Conservation (phyloP, 1,140 invertebrate genomes). For the Ganaspis sp. region DNA sequence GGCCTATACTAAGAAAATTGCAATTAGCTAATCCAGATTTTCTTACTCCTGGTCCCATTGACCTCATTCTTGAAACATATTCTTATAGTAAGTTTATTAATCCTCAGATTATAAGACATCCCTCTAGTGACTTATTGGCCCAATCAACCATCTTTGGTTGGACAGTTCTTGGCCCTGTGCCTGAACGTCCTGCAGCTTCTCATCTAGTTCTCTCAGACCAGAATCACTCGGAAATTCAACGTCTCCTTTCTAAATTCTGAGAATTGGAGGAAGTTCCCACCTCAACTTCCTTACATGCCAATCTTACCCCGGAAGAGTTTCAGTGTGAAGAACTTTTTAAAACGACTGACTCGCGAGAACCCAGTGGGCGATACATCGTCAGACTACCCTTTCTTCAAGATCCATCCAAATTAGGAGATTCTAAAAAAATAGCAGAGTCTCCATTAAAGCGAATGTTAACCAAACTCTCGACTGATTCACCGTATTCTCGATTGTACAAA, state of each 20-base stretch:
- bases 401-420: not conserved
- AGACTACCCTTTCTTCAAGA: slow-evolving; percentile 48
- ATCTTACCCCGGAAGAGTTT: slow-evolving; percentile 42
- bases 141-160: not conserved
- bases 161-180: too few species aligned
- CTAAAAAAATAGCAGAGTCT: not conserved
- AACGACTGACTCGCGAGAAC: slow-evolving; percentile 44
- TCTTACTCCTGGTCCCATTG: not conserved
- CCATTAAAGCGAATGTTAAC: not conserved
- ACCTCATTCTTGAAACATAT: not conserved
- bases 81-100: not conserved
- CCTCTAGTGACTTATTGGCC: not conserved
- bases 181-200: not conserved
- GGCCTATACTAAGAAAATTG: not conserved
- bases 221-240: not conserved
- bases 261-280: slow-evolving; percentile 26
- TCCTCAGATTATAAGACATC: not conserved
- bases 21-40: not conserved
- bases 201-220: not conserved
- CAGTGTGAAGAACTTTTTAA: slow-evolving; percentile 51
- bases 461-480: not conserved
- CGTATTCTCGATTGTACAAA: slow-evolving; percentile 37
- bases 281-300: too few species aligned
- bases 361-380: slow-evolving; percentile 53
- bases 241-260: slow-evolving; percentile 26